These are phyloP conservation scores for Halcyon badia DNA, from an alignment of 2,797 vertebrate genomes.

Conservation along the genomic window DNA sequence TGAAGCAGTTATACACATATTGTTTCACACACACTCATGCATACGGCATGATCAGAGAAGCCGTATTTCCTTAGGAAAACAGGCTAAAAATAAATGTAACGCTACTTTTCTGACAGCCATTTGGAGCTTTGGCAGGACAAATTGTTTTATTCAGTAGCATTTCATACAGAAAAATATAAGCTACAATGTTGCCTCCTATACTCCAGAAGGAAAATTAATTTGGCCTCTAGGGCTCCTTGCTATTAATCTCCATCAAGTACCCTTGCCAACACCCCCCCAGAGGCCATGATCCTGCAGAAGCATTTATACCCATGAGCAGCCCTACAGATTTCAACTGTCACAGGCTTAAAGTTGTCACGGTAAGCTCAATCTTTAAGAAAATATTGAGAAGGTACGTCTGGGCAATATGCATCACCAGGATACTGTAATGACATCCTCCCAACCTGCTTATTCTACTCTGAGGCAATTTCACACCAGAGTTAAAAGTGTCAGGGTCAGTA, in stretches of 20 bases:
- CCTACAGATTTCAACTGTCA: constrained; percentile 12
- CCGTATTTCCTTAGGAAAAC: constrained; percentile 46
- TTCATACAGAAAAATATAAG: constrained; percentile 15
- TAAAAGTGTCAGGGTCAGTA: neutral
- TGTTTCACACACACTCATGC: neutral
- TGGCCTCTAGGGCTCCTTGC: constrained; percentile 21
- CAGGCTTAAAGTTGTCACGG: neutral
- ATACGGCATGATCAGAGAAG: constrained; percentile 16
- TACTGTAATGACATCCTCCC: neutral
- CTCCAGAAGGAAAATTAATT: constrained; percentile 39
- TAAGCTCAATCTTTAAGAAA: constrained; percentile 9
- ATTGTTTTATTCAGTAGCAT: constrained; percentile 36
- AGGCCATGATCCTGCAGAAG: neutral
- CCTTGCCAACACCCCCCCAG: neutral
- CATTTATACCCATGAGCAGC: neutral
- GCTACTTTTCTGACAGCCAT: constrained; percentile 39
- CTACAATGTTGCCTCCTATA: neutral
- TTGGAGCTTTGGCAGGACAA: constrained; percentile 40
- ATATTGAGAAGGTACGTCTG: neutral
- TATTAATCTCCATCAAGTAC: constrained; percentile 43
- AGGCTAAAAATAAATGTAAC: constrained; percentile 47
- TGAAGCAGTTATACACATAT: constrained; percentile 10
- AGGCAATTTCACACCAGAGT: neutral
- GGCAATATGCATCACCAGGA: neutral
- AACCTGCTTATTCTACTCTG: neutral